A percentile compares a stretch with the other conserved stretches of the same genome.
Evolutionary conservation across 2,888 invertebrate species (phyloP).

Genomic region (Baccha elongata): DNA sequence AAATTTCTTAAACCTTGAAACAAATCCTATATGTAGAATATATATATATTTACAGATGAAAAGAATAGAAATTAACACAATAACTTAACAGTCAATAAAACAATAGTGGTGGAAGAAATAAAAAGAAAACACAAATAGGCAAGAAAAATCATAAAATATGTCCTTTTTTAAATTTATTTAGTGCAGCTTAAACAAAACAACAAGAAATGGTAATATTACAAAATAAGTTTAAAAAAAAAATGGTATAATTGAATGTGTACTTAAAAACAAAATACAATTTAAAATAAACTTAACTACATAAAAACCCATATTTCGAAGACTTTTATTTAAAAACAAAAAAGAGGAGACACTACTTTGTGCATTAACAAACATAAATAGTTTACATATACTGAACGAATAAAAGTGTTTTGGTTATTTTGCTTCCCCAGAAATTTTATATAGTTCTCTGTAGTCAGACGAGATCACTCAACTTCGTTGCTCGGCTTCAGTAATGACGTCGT

Average conservation of each 20-base stretch:
- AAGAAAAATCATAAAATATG: constrained; percentile 44
- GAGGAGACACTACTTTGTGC: no score
- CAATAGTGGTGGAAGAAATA: constrained; percentile 44
- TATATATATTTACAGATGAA: constrained; percentile 22
- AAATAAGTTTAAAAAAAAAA: constrained; percentile 54
- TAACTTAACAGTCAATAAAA: constrained; percentile 41
- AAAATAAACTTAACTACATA: constrained; percentile 71
- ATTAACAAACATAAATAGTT: no score
- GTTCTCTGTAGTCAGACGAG: no score
- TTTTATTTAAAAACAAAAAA: no score
- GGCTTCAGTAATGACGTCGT: no score
- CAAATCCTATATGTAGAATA: constrained; percentile 17
- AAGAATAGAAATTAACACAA: constrained; percentile 12
- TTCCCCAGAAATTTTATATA: no score
- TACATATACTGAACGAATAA: no score
- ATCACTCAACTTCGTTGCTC: no score
- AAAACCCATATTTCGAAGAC: constrained; percentile 70
- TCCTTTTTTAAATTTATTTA: constrained; percentile 61
- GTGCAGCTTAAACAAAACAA: constrained; percentile 68
- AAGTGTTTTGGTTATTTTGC: no score
- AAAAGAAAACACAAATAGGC: constrained; percentile 36
- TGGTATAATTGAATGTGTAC: constrained; percentile 70
- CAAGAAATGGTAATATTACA: constrained; percentile 50
- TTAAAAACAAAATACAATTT: constrained; percentile 61
- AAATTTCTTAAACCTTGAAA: constrained; percentile 10